These are phyloP conservation scores for Oceanodroma leucorhoa DNA, from an alignment of 2,797 vertebrate species.

Conservation along the genomic window DNA sequence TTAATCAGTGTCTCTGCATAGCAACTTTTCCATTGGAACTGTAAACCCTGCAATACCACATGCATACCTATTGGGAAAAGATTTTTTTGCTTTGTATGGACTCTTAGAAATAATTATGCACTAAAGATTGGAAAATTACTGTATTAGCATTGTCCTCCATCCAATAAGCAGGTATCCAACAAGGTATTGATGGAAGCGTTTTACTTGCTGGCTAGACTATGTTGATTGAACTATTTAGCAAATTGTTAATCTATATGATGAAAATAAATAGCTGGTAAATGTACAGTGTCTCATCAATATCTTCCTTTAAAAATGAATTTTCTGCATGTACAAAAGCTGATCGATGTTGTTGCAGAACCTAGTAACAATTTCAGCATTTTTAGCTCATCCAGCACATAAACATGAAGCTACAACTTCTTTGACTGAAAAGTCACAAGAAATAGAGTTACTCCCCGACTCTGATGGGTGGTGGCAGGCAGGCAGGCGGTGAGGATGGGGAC, in stretches of 20 bases:
- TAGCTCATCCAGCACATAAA: not conserved
- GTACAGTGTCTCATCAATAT: not conserved
- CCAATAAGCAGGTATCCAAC: not conserved
- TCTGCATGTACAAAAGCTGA: not conserved
- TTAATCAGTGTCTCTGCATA: not conserved
- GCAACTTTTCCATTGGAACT: not conserved
- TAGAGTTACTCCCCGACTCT: fast-evolving
- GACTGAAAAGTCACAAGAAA: not conserved
- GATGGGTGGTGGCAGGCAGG: not conserved
- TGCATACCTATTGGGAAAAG: not conserved
- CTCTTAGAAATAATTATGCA: not conserved
- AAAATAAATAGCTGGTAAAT: not conserved
- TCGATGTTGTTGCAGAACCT: not conserved
- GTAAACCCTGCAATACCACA: not conserved
- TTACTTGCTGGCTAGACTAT: not conserved
- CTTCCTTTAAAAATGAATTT: not conserved
- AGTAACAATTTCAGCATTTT: not conserved
- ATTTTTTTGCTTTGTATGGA: not conserved
- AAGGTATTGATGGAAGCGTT: not conserved
- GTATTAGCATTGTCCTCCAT: not conserved
- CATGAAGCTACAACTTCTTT: not conserved
- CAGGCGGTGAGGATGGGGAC: not conserved
- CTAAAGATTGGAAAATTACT: not conserved
- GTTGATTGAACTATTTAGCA: not conserved
- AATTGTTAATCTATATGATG: slow-evolving; percentile 8